Percentiles rank a stretch among this genome's conserved stretches.
These are phyloP conservation scores for Squalus acanthias DNA, from an alignment of 2,797 vertebrate genomes.

Conservation along the genomic window DNA sequence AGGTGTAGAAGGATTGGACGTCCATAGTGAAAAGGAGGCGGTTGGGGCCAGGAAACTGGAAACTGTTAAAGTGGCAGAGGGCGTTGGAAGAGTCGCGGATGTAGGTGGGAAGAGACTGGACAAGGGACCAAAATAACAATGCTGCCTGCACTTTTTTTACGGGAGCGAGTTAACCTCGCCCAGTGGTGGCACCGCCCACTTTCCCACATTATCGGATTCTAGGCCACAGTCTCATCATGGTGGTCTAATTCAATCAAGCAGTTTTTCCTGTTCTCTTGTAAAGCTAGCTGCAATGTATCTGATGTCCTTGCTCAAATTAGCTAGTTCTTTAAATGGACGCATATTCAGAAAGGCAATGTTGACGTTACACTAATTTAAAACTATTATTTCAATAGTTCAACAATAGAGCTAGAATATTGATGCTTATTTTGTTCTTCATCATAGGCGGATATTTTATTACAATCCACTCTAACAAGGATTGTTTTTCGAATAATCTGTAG, in stretches of 20 bases:
- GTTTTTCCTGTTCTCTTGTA: not conserved
- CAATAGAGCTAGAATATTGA: not conserved
- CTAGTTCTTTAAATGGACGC: not conserved
- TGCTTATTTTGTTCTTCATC: not conserved
- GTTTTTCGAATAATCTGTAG: not conserved
- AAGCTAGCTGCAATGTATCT: not conserved
- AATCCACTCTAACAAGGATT: not conserved
- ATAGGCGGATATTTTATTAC: not conserved
- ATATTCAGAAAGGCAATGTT: not conserved
- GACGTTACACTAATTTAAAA: not conserved
- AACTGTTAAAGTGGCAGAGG: too few species aligned
- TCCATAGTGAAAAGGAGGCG: too few species aligned
- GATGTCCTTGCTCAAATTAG: not conserved
- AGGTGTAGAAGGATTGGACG: too few species aligned
- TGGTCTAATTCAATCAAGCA: slow-evolving; percentile 14
- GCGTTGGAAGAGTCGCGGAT: too few species aligned
- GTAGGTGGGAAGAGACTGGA: too few species aligned
- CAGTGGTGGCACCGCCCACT: too few species aligned
- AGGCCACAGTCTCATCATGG: not conserved
- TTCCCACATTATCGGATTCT: too few species aligned
- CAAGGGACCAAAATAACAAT: too few species aligned
- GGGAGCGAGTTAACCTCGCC: too few species aligned
- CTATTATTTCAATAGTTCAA: not conserved
- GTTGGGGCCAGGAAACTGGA: too few species aligned
- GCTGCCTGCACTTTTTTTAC: too few species aligned